phyloP scores from a whole-genome alignment of 2,113 vertebrate genomes.

The Nibea albiflora region DNA sequence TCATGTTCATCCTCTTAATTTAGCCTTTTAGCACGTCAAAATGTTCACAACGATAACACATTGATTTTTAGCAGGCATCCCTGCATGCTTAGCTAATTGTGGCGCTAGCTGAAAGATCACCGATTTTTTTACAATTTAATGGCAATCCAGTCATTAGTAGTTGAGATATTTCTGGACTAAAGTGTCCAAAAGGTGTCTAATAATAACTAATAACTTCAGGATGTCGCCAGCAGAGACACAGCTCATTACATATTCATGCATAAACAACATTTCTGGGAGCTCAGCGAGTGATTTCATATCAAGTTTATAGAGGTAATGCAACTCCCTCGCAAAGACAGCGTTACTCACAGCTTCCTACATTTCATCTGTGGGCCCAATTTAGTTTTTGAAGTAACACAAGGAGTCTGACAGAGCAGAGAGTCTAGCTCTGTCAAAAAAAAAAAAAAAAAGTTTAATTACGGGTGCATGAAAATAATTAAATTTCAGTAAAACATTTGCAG shows the following conservation, averaged over 20 bases:
- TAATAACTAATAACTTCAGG: background rate
- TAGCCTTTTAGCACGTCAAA: background rate
- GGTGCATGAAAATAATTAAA: conserved; percentile 19
- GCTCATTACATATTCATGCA: conserved; percentile 15
- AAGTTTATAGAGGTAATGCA: background rate
- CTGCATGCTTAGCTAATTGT: background rate
- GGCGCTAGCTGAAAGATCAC: background rate
- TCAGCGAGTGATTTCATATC: conserved; percentile 20
- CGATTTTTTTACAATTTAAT: no score
- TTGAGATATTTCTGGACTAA: no score
- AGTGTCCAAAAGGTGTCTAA: background rate
- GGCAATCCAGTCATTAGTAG: no score
- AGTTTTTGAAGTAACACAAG: background rate
- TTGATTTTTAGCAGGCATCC: no score
- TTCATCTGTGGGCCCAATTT: background rate
- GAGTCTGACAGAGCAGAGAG: conserved; percentile 5
- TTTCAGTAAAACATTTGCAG: conserved; percentile 23
- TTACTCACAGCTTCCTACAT: background rate
- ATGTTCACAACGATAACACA: no score
- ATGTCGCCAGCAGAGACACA: conserved; percentile 4
- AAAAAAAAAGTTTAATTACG: conserved; percentile 19
- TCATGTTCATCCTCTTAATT: background rate
- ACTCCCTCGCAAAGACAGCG: conserved; percentile 2
- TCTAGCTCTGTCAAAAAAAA: background rate
- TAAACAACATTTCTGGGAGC: conserved; percentile 28